A percentile compares a stretch with the other conserved stretches of the same genome.
These are phyloP conservation scores for Marcusenius ussheri DNA, from an alignment of 2,113 vertebrate species.

Conservation along the genomic window DNA sequence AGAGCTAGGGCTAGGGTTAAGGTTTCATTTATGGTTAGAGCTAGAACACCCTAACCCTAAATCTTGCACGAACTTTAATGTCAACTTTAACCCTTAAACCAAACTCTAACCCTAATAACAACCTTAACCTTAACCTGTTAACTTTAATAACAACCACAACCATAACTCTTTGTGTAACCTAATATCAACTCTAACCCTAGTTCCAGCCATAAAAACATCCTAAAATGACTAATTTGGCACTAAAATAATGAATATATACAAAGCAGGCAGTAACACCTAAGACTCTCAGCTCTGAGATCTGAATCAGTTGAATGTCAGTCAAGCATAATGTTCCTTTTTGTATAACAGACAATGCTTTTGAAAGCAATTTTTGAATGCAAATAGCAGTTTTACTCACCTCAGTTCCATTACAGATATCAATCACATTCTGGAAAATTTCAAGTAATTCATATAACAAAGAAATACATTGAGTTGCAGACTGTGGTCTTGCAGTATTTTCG, in stretches of 20 bases:
- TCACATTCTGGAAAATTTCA: background rate
- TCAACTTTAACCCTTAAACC: background rate
- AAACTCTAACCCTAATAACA: background rate
- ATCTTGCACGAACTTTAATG: background rate
- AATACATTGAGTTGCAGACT: background rate
- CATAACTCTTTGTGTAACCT: background rate
- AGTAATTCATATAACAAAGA: background rate
- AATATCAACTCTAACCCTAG: background rate
- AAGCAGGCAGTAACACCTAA: background rate
- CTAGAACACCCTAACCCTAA: background rate
- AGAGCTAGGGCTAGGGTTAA: background rate
- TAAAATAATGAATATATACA: background rate
- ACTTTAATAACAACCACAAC: background rate
- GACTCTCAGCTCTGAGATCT: background rate
- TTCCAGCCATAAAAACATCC: background rate
- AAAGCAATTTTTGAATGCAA: background rate
- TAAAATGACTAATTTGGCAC: background rate
- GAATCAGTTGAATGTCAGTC: background rate
- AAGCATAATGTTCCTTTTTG: background rate
- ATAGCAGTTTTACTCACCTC: background rate
- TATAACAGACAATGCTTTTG: background rate
- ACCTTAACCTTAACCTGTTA: background rate
- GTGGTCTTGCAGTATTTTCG: background rate
- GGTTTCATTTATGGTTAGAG: background rate
- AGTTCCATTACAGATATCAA: background rate